These are phyloP conservation scores for Drosophila arizonae DNA, from an alignment of 1,140 invertebrate species.

Conservation along the genomic window DNA sequence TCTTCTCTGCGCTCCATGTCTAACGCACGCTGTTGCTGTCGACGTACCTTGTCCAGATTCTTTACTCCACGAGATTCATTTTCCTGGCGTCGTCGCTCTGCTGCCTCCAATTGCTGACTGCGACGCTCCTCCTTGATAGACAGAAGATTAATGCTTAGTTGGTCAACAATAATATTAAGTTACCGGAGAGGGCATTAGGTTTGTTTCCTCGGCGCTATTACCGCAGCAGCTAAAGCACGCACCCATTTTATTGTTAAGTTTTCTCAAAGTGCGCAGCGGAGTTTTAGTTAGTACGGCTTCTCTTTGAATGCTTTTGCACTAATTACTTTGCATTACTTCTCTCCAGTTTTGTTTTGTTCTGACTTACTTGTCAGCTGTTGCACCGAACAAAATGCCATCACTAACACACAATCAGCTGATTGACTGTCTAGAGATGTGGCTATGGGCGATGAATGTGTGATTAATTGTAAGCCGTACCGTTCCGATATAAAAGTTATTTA, in stretches of 20 bases:
- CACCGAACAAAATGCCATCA: conserved; percentile 12
- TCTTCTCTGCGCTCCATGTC: conserved; percentile 65
- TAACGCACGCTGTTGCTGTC: conserved; percentile 62
- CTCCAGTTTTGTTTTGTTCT: conserved; percentile 59
- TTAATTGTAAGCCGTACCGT: too few species aligned
- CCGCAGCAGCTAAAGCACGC: conserved; percentile 61
- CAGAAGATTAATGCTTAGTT: not conserved
- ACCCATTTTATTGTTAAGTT: conserved; percentile 54
- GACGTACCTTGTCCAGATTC: conserved; percentile 67
- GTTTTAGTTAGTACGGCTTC: conserved; percentile 45
- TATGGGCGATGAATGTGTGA: not conserved
- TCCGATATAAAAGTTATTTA: too few species aligned
- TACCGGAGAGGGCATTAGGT: conserved; percentile 74
- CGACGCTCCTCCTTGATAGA: conserved; percentile 70
- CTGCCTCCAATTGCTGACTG: conserved; percentile 73
- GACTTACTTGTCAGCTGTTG: conserved; percentile 48
- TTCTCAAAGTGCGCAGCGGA: not conserved
- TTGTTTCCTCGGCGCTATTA: conserved; percentile 65
- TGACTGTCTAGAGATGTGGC: conserved; percentile 7
- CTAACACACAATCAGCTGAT: conserved; percentile 36
- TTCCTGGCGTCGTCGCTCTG: conserved; percentile 70
- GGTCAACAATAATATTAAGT: conserved; percentile 1
- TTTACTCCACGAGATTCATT: conserved; percentile 75
- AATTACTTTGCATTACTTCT: conserved; percentile 41
- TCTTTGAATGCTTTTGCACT: conserved; percentile 43